Evolutionary conservation across 2,113 vertebrate genomes (phyloP).

Genomic region (Daphoenositta chrysoptera): DNA sequence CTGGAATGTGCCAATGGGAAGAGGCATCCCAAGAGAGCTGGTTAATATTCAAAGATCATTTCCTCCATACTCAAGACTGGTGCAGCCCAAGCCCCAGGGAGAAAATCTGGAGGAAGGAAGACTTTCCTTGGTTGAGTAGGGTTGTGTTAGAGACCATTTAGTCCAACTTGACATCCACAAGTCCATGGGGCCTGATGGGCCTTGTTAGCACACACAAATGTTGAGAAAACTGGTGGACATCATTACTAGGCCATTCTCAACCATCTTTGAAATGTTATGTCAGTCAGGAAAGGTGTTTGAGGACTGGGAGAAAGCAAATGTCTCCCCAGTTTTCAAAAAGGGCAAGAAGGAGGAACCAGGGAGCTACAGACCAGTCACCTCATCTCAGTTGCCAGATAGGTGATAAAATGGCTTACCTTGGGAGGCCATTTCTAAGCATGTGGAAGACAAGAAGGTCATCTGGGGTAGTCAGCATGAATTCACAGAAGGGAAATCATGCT

Average conservation of each 20-base stretch:
- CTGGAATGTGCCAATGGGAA: background rate
- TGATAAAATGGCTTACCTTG: background rate
- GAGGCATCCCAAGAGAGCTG: background rate
- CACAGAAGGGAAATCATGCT: background rate
- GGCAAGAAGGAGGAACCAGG: background rate
- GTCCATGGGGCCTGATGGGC: background rate
- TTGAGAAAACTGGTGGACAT: background rate
- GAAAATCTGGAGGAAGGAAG: background rate
- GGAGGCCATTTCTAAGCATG: background rate
- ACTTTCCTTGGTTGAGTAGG: background rate
- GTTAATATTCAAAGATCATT: background rate
- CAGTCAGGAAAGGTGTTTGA: background rate
- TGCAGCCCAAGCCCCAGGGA: background rate
- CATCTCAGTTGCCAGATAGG: background rate
- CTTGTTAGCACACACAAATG: background rate
- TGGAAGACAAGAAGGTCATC: background rate
- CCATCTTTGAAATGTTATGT: background rate
- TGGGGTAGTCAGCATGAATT: background rate
- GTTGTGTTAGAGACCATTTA: background rate
- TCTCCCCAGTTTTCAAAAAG: background rate
- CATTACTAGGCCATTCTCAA: background rate
- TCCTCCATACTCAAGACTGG: background rate
- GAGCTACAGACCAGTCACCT: background rate
- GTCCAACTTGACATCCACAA: background rate
- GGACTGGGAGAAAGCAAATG: background rate